Base-by-base conservation (phyloP, 2,113 vertebrate genomes). In the Meriones unguiculatus region DNA sequence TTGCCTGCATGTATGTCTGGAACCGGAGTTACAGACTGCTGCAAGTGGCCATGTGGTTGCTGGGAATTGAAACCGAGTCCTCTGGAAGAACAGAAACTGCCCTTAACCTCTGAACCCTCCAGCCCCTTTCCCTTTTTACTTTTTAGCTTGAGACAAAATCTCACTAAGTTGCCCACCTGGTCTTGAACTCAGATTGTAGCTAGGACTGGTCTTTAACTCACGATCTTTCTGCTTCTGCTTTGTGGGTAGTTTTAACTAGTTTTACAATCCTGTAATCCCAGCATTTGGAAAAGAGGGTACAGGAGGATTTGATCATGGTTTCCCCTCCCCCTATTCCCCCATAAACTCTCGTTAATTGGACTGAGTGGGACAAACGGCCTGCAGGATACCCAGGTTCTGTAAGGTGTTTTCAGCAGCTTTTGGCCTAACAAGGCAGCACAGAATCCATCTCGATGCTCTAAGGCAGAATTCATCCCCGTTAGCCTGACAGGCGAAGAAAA, bases 351-450 rank as follows among this genome's bases (percentile, higher is more conserved):
- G 46, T 77, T 96, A 91, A 91, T 0, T 81, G 67, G 86, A 75
- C 1, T 89, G 50, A 95, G 25, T 67, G 35, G 41, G 59, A 95
- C 52, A 94, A 41, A 67, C 28, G 75, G 85, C 28, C 59, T 93
- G 62, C 28, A 90, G 90, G 72, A 93, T 67, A 32, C 59, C 91
- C 65, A 54, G 72, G 30, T 89, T 96, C 46, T 88, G 72, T 62
- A 80, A 50, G 35, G 10, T 67, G 62, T 96, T 32, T 94, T 70
- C 8, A 78, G 75, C 50, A 82, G 64, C 50, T 85, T 93, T 94
- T 85, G 78, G 62, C 87, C 52, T 77, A 70, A 17, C 54, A 59
- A 15, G 2, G 72, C 14, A 96, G 59, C 35, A 86, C 0, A 91
- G 73, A 96, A 50, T 52, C 28, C 75, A 64, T 41, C 41, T 41